These are phyloP conservation scores for Ibidorhyncha struthersii DNA, from an alignment of 2,113 vertebrate species.

Conservation along the genomic window DNA sequence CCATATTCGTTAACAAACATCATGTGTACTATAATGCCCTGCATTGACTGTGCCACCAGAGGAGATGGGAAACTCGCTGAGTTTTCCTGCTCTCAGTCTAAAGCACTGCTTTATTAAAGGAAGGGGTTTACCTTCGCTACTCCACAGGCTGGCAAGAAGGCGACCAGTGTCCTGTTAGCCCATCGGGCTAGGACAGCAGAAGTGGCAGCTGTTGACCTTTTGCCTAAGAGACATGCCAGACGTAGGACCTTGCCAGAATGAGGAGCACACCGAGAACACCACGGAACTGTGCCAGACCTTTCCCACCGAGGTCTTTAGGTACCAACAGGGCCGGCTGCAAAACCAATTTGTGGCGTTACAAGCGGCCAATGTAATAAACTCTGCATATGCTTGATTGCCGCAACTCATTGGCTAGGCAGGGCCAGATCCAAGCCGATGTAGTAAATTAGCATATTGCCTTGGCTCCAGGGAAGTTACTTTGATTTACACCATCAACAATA, in stretches of 20 bases:
- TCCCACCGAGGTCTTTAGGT: neutral
- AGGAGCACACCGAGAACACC: neutral
- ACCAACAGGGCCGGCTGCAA: neutral
- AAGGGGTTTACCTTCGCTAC: neutral
- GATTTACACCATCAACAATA: conserved; percentile 26
- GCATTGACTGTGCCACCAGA: neutral
- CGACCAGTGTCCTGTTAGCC: neutral
- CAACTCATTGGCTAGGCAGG: neutral
- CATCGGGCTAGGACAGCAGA: neutral
- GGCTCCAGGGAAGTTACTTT: neutral
- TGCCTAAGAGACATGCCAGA: neutral
- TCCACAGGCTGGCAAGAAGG: neutral
- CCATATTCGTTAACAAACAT: conserved; percentile 52
- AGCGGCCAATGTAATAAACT: neutral
- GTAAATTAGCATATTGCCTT: conserved; percentile 25
- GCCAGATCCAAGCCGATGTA: neutral
- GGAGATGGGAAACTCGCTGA: neutral
- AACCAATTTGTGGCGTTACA: fast-evolving
- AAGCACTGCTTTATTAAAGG: neutral
- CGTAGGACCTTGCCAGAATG: neutral
- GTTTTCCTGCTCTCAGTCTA: neutral
- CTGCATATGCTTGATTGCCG: conserved; percentile 31
- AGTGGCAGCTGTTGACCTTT: conserved; percentile 8
- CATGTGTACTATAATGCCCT: conserved; percentile 3
- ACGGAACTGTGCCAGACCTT: neutral